Evolutionary conservation across 37 sponge, comb jelly and placozoan species (phyloP), one percentile per base, ranked within the genome.

Genomic region (Mnemiopsis leidyi): DNA sequence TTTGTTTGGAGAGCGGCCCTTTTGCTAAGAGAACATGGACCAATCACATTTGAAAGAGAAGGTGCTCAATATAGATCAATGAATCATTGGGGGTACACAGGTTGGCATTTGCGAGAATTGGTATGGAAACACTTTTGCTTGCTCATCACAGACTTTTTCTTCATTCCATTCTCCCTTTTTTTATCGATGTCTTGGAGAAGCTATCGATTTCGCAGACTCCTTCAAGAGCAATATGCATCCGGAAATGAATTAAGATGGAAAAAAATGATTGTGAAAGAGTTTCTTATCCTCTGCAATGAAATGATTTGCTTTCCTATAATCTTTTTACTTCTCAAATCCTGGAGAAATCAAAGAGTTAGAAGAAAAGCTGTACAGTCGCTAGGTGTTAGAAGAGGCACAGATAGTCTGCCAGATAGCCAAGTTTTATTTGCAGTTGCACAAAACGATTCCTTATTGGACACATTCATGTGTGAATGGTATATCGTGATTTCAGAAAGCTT

Each of bases 61-160:
- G 13, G 13, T 48, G 5, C 61, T 48, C 61, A 48, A 13, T 13
- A 48, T 48, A 13, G 61, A 13, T 5, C 5, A 13, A 48, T 48
- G 61, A 48, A 48, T 13, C 9, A 5, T 18, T 71, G 25, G 25
- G 75, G 75, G 20, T 71, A 71, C 75, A 28, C 25, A 71, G 75
- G 75, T 23, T 71, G 75, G 75, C 75, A 18, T 23, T 25, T 71
- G 3, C 75, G 75, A 28, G 20, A 71, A 18, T 25, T 71, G 5
- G 75, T 71, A 7, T 71, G 75, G 75, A 71, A 71, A 28, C 75
- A 71, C n/a, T 71, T 71, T 71, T 29, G 25, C n/a, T 28, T 71
- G 25, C 75, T 71, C 30, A 23, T 13, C 3, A 71, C 75, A 28
- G 75, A 71, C 75, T 71, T 71, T 71, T 29, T 71, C 30, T 71